Evolutionary conservation across 2,113 vertebrate genomes (phyloP), one percentile per base, ranked within the genome.

Genomic region (Holacanthus passer): DNA sequence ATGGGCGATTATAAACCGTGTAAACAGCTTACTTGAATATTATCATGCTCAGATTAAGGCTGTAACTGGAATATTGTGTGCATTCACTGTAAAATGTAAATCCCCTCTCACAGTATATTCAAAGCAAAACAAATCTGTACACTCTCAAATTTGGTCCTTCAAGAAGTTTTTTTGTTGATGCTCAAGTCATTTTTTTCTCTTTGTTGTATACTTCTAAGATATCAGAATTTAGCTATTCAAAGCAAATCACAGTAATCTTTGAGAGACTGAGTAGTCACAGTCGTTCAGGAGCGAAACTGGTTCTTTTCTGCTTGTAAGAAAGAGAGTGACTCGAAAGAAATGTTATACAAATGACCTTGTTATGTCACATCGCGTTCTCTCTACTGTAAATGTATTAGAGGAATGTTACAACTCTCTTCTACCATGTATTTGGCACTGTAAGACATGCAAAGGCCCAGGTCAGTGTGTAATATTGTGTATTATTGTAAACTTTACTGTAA

Each of bases 401-500:
- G 58, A 87, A 85, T 59, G 52, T 73, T 75, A 56, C 47, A 52
- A 52, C 20, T 89, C 83, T 94, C 89, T 91, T 94, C 91, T 87
- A 74, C 85, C 87, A 77, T 92, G 91, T 92, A 39, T 85, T 82
- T 88, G 91, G 90, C 89, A 84, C 92, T 87, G 84, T 73, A 31
- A 86, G 68, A 79, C 52, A 71, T 90, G 82, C 77, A 83, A 66
- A 86, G 60, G 81, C 65, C 83, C 78, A 79, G 90, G 82, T 92
- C 88, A 77, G 82, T 90, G 92, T 94, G 91, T 92, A 93, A 94
- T 92, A 92, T 88, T 94, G 94, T 94, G 92, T 91, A 94, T 94
- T 94, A 93, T 85, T 94, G 93, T 94, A 93, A 91, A 94, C 89
- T 91, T 94, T 91, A 86, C 74, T 94, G 93, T 93, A 91, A 89